These are phyloP conservation scores for Dendrolimus houi DNA, from an alignment of 2,888 invertebrate genomes.

Conservation along the genomic window DNA sequence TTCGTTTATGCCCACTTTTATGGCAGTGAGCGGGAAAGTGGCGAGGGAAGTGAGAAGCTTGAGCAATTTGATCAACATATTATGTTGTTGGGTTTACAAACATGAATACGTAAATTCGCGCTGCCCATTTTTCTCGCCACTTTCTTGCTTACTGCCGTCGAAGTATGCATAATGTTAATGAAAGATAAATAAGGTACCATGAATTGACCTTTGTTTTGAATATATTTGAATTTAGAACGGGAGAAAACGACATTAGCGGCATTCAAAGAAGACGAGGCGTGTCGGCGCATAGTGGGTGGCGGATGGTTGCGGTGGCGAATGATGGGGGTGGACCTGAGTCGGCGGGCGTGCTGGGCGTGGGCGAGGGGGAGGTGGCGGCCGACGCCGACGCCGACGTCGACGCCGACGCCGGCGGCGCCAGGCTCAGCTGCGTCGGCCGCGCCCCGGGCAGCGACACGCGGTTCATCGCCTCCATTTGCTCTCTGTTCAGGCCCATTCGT, in stretches of 20 bases:
- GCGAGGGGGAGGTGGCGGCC: constrained; percentile 68
- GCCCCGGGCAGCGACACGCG: constrained; percentile 61
- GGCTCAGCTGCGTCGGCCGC: constrained; percentile 66
- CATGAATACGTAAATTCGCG: too few species aligned
- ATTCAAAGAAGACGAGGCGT: constrained; percentile 40
- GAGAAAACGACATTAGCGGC: constrained; percentile 16
- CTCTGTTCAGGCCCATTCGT: constrained; percentile 75
- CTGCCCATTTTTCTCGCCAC: too few species aligned
- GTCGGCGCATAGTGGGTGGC: constrained; percentile 24
- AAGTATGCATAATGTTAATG: too few species aligned
- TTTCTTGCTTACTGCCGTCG: too few species aligned
- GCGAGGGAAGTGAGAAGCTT: too few species aligned
- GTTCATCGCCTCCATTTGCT: constrained; percentile 74
- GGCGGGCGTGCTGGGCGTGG: constrained; percentile 73
- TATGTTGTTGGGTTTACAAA: too few species aligned
- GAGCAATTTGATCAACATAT: too few species aligned
- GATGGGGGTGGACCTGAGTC: constrained; percentile 58
- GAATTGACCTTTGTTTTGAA: background rate
- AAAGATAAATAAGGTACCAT: too few species aligned
- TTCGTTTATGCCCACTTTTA: too few species aligned
- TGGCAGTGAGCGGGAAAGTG: too few species aligned
- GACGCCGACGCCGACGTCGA: constrained; percentile 35
- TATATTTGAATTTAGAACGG: background rate
- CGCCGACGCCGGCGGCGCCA: constrained; percentile 39
- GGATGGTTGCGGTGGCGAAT: background rate